These are phyloP conservation scores for Platynereis dumerilii DNA, from an alignment of 2,888 invertebrate species.

Conservation along the genomic window DNA sequence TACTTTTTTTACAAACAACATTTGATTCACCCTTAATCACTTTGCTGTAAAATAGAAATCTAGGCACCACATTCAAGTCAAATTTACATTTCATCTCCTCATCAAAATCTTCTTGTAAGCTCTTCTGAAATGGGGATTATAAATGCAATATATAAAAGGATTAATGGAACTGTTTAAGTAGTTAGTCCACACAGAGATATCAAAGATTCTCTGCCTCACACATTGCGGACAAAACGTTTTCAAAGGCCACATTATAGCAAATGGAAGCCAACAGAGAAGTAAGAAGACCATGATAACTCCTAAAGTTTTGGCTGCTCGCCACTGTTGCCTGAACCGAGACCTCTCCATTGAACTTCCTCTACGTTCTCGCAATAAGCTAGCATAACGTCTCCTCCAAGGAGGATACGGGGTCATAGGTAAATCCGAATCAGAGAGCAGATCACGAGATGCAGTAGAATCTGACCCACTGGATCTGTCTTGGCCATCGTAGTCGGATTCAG, in stretches of 20 bases:
- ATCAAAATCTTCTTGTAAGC: conserved; percentile 24
- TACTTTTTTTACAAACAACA: too few species aligned
- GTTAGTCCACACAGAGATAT: conserved; percentile 44
- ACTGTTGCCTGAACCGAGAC: conserved; percentile 33
- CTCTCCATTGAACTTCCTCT: conserved; percentile 28
- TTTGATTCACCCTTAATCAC: too few species aligned
- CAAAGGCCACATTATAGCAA: conserved; percentile 46
- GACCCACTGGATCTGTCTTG: conserved; percentile 8
- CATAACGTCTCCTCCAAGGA: conserved; percentile 23
- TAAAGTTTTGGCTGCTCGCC: conserved; percentile 48
- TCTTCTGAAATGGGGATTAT: conserved; percentile 36
- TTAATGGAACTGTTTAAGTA: conserved; percentile 48
- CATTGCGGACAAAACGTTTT: conserved; percentile 39
- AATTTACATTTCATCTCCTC: neutral
- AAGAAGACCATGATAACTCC: conserved; percentile 44
- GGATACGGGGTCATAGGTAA: neutral
- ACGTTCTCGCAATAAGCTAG: conserved; percentile 24
- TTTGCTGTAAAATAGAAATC: too few species aligned
- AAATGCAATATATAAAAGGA: conserved; percentile 48
- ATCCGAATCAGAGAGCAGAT: conserved; percentile 3
- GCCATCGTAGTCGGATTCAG: conserved; percentile 19
- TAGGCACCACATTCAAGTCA: too few species aligned
- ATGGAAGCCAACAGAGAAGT: conserved; percentile 49
- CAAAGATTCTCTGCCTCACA: conserved; percentile 40
- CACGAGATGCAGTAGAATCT: conserved; percentile 9